These are phyloP conservation scores for Trachelus tabidus DNA, from an alignment of 2,888 invertebrate genomes.

Conservation along the genomic window DNA sequence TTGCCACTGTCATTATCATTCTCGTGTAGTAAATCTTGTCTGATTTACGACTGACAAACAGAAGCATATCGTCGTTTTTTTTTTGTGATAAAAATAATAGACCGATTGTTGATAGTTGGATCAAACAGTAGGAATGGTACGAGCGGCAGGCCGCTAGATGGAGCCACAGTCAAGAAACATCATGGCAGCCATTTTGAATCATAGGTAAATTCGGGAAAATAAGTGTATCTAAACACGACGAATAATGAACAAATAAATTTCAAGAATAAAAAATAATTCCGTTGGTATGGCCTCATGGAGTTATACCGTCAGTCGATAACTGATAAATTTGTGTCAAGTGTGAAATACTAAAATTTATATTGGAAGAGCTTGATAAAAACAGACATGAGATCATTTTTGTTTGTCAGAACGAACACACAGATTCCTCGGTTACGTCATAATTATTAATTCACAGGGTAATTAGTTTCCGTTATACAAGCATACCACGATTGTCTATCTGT, in stretches of 20 bases:
- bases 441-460: too few relatives aligned
- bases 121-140: neutral
- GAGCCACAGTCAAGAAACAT: neutral
- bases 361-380: too few relatives aligned
- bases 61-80: neutral
- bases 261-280: neutral
- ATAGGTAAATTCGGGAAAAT: neutral
- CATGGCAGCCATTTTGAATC: neutral
- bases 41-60: neutral
- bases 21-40: neutral
- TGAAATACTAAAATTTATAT: too few relatives aligned
- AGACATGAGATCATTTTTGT: too few relatives aligned
- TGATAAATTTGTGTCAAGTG: neutral
- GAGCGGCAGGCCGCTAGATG: neutral
- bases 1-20: neutral
- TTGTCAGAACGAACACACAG: too few relatives aligned
- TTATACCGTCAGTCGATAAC: neutral
- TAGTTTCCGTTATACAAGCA: too few relatives aligned
- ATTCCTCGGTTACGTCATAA: too few relatives aligned
- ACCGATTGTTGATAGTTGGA: neutral
- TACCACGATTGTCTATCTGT: too few relatives aligned
- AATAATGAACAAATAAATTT: neutral
- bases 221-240: neutral
- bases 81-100: neutral
- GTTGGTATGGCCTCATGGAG: neutral